phyloP scores from a whole-genome alignment of 2,888 invertebrate species.

The Nephrotoma guestfalica region DNA sequence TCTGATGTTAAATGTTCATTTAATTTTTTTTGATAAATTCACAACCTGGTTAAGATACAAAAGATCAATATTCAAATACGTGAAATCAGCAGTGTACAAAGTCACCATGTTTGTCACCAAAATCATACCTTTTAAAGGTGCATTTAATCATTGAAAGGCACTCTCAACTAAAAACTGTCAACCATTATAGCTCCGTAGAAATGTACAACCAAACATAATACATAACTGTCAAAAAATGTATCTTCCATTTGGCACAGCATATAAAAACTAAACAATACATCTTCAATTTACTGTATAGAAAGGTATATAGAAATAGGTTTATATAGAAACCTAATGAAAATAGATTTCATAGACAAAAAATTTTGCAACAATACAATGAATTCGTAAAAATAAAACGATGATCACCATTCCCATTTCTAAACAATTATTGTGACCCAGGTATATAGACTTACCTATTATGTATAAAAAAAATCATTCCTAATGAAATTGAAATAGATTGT shows the following conservation, averaged over 20 bases:
- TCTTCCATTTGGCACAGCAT: not conserved
- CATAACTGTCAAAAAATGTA: not conserved
- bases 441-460: not conserved
- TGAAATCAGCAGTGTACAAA: not conserved
- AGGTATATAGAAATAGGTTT: not conserved
- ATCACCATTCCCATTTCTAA: not conserved
- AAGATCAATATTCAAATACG: not conserved
- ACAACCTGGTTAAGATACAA: not conserved
- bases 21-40: no score
- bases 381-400: not conserved
- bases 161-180: not conserved
- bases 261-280: not conserved
- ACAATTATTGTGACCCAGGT: not conserved
- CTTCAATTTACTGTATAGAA: not conserved
- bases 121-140: not conserved
- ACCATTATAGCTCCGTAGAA: not conserved
- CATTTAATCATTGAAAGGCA: not conserved
- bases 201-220: not conserved
- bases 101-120: not conserved
- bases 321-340: not conserved
- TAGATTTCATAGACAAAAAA: not conserved
- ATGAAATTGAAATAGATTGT: not conserved
- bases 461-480: not conserved
- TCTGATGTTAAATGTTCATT: no score
- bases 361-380: not conserved